Evolutionary conservation across 1,140 invertebrate genomes (phyloP).

Genomic region (Papilio polyxenes): DNA sequence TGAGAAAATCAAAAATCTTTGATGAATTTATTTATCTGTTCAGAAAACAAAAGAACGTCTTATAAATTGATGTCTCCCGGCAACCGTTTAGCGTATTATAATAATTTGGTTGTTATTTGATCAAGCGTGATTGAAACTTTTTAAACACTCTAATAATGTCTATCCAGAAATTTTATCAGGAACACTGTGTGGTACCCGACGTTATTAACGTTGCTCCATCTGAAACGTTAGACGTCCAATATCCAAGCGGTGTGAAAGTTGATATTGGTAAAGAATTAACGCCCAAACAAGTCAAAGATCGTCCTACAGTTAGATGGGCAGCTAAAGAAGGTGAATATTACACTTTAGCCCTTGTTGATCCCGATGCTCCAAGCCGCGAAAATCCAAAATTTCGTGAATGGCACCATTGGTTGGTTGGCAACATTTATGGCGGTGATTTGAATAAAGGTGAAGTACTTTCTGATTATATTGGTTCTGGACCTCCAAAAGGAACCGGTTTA

Average conservation of each 20-base stretch:
- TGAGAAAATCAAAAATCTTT: neutral
- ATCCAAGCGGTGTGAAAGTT: conserved; percentile 56
- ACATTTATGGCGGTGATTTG: conserved; percentile 91
- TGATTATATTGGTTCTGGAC: conserved; percentile 93
- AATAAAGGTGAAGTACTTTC: conserved; percentile 87
- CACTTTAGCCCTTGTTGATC: conserved; percentile 92
- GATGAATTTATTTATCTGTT: neutral
- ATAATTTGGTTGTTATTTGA: neutral
- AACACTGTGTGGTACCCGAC: conserved; percentile 69
- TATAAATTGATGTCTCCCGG: neutral
- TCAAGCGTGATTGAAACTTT: neutral
- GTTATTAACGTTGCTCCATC: conserved; percentile 64
- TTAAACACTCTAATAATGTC: conserved; percentile 50
- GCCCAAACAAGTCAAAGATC: conserved; percentile 73
- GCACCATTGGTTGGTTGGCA: conserved; percentile 96
- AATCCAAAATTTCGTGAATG: conserved; percentile 92
- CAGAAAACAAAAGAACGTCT: neutral
- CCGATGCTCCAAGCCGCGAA: conserved; percentile 92
- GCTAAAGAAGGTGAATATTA: conserved; percentile 82
- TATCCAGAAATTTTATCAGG: conserved; percentile 64
- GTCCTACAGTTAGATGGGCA: conserved; percentile 66
- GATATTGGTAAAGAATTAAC: conserved; percentile 65
- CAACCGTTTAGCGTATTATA: neutral
- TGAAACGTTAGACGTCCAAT: conserved; percentile 61
- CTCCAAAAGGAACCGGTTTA: conserved; percentile 89